Conservation (phyloP, 1,140 invertebrate species). For the Ladona fulva region DNA sequence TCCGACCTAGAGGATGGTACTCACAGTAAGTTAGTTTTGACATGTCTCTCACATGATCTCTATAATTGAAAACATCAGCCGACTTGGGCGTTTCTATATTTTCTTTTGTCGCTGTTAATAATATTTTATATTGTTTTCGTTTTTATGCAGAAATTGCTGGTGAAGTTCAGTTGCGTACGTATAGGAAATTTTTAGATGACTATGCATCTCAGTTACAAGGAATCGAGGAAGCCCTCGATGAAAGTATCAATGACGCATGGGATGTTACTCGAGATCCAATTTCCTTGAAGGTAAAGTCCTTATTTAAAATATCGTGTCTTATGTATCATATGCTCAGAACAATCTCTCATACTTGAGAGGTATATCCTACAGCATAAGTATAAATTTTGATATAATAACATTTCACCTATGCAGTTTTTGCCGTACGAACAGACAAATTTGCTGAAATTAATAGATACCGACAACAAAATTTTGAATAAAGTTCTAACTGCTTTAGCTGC, state of each 20-base stretch:
- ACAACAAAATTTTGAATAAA: conserved; percentile 74
- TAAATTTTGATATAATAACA: background rate
- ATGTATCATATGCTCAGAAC: background rate
- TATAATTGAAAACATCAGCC: too few species aligned
- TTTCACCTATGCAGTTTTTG: conserved; percentile 30
- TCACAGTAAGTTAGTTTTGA: conserved; percentile 18
- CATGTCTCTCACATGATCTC: background rate
- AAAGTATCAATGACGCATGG: conserved; percentile 42
- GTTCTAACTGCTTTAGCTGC: conserved; percentile 70
- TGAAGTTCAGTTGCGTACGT: conserved; percentile 53
- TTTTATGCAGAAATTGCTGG: conserved; percentile 44
- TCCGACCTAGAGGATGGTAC: conserved; percentile 17
- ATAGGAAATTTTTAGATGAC: conserved; percentile 63
- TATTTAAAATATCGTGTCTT: background rate
- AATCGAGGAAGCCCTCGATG: conserved; percentile 42
- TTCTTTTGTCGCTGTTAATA: background rate
- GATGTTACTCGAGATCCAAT: conserved; percentile 47
- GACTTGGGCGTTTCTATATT: background rate
- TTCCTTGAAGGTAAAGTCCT: conserved; percentile 43
- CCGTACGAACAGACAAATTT: conserved; percentile 54
- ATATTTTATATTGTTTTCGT: background rate
- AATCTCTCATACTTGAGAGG: too few species aligned
- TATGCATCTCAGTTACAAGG: conserved; percentile 43
- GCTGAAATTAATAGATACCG: conserved; percentile 62
- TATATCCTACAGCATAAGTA: background rate